Evolutionary conservation across 2,888 invertebrate species (phyloP), one percentile per base, ranked within the genome.

Genomic region (Ariolimax columbianus): DNA sequence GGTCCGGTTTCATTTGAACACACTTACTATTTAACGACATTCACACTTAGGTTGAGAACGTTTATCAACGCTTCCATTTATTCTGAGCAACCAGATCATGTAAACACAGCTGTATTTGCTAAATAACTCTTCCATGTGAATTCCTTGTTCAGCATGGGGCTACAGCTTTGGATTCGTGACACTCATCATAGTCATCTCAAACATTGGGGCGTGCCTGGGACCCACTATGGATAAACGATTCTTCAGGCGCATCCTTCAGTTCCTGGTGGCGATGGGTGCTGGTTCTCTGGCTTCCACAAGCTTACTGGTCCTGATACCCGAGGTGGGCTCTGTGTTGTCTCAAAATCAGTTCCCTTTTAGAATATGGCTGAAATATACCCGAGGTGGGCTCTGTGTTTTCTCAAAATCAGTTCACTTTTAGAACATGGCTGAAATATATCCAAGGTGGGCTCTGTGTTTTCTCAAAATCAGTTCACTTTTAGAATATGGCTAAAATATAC

Each of bases 241-340:
- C 86, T 96, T 95, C 92, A 94, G 95, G 88, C 93, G 94, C 86
- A 90, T 95, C 14, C 92, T 95, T 87, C 95, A 95, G 43, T 93
- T 94, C 70, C 94, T 96, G 87, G 94, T 95, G 84, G 95, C 95
- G 2, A 93, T 96, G 85, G 95, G 95, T 26, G 95, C 95, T 23
- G 95, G 96, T 1, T 95, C 95, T 55, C 93, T 96, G 43, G 94
- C 95, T 38, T 95, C 95, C 73, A 95, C 95, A 77, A 95, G 95
- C 9, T 91, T 95, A 66, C 95, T 96, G 90, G 95, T 96, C 89
- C 94, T 96, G 23, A 94, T 96, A 70, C 96, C 96, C 63, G 95
- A 96, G 94, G 95, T 94, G 83, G 86, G 79, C 26, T 33, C 14
- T 55, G 33, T 51, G 23, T 23, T n/a, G 7, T 63, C 23, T 23